Evolutionary conservation across 2,797 vertebrate genomes (phyloP).

Genomic region (Oreortyx pictus): DNA sequence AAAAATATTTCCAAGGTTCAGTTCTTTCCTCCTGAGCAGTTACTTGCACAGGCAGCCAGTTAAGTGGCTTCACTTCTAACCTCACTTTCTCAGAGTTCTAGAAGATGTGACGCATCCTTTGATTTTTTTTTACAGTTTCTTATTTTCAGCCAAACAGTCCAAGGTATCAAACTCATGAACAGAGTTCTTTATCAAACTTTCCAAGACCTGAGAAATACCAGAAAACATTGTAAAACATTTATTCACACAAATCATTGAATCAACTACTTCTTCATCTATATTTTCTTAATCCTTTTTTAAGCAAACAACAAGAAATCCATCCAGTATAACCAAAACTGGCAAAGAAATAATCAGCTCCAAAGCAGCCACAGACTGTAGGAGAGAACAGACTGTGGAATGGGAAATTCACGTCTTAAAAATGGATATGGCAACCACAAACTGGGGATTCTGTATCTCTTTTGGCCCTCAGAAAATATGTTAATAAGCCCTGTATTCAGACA

Average conservation of each 20-base stretch:
- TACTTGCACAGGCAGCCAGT: not conserved
- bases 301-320: not conserved
- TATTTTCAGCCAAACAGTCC: not conserved
- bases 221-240: not conserved
- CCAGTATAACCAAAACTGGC: not conserved
- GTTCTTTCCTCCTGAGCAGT: not conserved
- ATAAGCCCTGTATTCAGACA: not conserved
- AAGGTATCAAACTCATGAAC: not conserved
- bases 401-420: not conserved
- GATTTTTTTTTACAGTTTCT: not conserved
- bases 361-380: not conserved
- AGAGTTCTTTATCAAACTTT: not conserved
- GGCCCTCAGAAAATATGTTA: not conserved
- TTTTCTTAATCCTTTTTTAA: not conserved
- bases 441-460: not conserved
- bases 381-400: not conserved
- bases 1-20: not conserved
- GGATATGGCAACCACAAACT: not conserved
- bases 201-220: not conserved
- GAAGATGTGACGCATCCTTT: not conserved
- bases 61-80: not conserved
- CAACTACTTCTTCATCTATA: not conserved
- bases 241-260: not conserved
- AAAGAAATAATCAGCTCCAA: not conserved
- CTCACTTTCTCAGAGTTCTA: not conserved